Evolutionary conservation across 2,797 vertebrate genomes (phyloP).

Genomic region (Harpagifer antarcticus): DNA sequence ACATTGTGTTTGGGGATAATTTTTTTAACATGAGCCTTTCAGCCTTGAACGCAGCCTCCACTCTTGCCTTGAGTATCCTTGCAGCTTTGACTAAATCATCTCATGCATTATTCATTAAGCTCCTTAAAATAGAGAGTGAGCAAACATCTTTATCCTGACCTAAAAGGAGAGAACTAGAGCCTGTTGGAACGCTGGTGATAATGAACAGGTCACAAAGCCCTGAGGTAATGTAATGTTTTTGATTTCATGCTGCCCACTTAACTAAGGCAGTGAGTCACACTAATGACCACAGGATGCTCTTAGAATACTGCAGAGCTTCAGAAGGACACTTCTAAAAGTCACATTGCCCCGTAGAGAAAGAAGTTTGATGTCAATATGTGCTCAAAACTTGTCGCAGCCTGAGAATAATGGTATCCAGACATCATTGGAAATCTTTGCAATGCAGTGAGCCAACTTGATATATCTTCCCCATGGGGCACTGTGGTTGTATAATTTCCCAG

Average conservation of each 20-base stretch:
- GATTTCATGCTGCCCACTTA: slow-evolving; percentile 51
- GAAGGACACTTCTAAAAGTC: slow-evolving; percentile 35
- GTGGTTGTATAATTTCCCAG: slow-evolving; percentile 53
- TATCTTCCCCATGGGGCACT: slow-evolving; percentile 28
- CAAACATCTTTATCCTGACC: slow-evolving; percentile 57
- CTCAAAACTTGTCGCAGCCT: not conserved
- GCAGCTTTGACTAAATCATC: slow-evolving; percentile 10
- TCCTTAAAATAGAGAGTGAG: slow-evolving; percentile 42
- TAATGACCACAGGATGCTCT: slow-evolving; percentile 55
- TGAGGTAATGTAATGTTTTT: slow-evolving; percentile 15
- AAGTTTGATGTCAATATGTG: slow-evolving; percentile 37
- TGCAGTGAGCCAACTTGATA: not conserved
- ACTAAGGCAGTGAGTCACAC: slow-evolving; percentile 38
- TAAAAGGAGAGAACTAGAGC: slow-evolving; percentile 46
- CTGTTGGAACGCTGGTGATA: slow-evolving; percentile 32
- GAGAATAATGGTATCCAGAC: slow-evolving; percentile 2
- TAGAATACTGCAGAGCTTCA: slow-evolving; percentile 22
- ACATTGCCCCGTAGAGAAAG: not conserved
- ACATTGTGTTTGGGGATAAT: slow-evolving; percentile 20
- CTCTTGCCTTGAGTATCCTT: slow-evolving; percentile 20
- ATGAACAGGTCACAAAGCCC: slow-evolving; percentile 62
- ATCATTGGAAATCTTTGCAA: not conserved
- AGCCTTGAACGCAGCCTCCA: slow-evolving; percentile 15
- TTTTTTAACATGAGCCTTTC: slow-evolving; percentile 36
- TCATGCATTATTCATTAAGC: slow-evolving; percentile 71